Conservation (phyloP, 2,888 invertebrate species). For the Orthosia gothica region DNA sequence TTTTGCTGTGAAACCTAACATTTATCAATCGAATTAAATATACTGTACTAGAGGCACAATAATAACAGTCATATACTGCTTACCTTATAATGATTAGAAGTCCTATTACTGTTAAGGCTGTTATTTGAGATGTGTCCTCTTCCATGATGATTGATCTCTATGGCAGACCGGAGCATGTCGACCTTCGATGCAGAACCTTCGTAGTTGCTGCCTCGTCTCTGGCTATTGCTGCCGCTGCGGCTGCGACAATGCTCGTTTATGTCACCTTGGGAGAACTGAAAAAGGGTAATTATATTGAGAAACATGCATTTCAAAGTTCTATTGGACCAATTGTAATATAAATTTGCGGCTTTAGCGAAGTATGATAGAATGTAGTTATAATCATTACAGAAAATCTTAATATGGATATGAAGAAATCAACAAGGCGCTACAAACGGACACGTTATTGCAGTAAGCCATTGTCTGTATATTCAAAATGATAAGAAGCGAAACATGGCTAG, state of each 20-base stretch:
- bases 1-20: too few relatives aligned
- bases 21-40: too few relatives aligned
- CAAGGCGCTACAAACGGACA: too few relatives aligned
- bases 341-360: too few relatives aligned
- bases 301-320: background rate
- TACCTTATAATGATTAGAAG: constrained; percentile 85
- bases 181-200: constrained; percentile 92
- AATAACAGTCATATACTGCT: background rate
- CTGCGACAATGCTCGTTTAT: constrained; percentile 88
- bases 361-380: too few relatives aligned
- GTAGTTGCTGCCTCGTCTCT: constrained; percentile 91
- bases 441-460: background rate
- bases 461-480: background rate
- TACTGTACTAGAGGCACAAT: too few relatives aligned
- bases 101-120: constrained; percentile 86
- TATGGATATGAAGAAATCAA: background rate
- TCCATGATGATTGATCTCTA: constrained; percentile 92
- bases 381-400: too few relatives aligned
- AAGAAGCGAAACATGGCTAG: background rate
- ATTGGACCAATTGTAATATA: too few relatives aligned
- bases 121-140: constrained; percentile 92
- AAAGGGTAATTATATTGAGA: background rate
- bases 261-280: constrained; percentile 89
- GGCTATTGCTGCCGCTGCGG: constrained; percentile 88
- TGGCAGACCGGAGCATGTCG: constrained; percentile 93